Conservation (phyloP, 2,797 vertebrate species). For the Chelmon rostratus region DNA sequence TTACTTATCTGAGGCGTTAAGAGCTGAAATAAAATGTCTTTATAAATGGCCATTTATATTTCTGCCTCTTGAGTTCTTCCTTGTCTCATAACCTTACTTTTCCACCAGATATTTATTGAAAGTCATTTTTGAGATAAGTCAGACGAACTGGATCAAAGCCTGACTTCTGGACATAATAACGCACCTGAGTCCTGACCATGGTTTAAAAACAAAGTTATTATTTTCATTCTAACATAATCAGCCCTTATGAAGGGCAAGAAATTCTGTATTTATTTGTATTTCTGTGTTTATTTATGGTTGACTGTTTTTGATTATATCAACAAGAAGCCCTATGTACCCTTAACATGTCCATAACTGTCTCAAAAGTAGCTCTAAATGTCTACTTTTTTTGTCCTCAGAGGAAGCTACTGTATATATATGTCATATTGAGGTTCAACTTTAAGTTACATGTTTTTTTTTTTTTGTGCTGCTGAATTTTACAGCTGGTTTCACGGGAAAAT, state of each 20-base stretch:
- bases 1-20: not conserved
- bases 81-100: not conserved
- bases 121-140: not conserved
- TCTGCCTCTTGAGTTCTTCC: not conserved
- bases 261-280: not conserved
- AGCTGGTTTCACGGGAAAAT: constrained; percentile 95
- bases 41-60: not conserved
- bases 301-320: not conserved
- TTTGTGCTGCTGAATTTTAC: constrained; percentile 5
- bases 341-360: not conserved
- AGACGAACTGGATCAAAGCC: not conserved
- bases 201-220: not conserved
- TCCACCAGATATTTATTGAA: not conserved
- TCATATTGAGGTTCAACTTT: not conserved
- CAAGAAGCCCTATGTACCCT: not conserved
- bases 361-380: not conserved
- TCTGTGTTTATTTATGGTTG: not conserved
- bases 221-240: not conserved
- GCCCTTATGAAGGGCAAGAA: not conserved
- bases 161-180: not conserved
- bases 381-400: not conserved
- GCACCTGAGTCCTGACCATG: not conserved
- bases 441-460: not conserved
- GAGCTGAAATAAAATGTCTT: not conserved
- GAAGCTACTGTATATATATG: not conserved